phyloP scores from a whole-genome alignment of 2,888 invertebrate genomes.

The Acronicta aceris region DNA sequence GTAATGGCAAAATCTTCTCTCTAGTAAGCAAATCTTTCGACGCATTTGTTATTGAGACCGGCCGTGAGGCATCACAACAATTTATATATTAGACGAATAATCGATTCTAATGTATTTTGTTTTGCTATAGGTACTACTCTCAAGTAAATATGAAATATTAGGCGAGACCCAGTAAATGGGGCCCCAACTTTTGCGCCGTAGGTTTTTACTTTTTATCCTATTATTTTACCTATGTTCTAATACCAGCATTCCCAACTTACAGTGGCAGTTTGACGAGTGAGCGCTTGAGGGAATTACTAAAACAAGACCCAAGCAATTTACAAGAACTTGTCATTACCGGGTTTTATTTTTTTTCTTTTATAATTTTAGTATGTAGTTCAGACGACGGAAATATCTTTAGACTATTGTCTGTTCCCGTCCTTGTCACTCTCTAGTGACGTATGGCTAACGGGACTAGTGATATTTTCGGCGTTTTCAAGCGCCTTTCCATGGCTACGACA shows the following conservation, averaged over 20 bases:
- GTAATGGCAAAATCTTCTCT: no score
- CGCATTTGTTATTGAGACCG: no score
- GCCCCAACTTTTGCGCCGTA: no score
- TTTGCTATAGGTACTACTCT: no score
- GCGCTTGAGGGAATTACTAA: slow-evolving; percentile 67
- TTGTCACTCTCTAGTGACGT: slow-evolving; percentile 25
- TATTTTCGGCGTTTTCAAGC: slow-evolving; percentile 39
- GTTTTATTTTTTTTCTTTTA: slow-evolving; percentile 66
- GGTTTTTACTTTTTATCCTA: neutral
- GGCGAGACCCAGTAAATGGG: no score
- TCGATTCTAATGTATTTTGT: no score
- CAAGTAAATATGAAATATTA: no score
- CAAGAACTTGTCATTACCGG: slow-evolving; percentile 70
- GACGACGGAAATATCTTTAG: slow-evolving; percentile 31
- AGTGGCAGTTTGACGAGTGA: slow-evolving; percentile 77
- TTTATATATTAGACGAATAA: no score
- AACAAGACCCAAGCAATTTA: slow-evolving; percentile 65
- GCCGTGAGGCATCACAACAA: no score
- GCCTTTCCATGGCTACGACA: neutral
- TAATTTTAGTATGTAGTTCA: slow-evolving; percentile 39
- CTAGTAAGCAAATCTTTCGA: no score
- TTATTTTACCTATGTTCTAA: slow-evolving; percentile 6
- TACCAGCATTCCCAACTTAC: slow-evolving; percentile 48
- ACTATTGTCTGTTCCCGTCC: slow-evolving; percentile 17
- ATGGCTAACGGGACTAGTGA: slow-evolving; percentile 5